phyloP scores from a whole-genome alignment of 2,888 invertebrate species.

The Drosophila mayaguana region DNA sequence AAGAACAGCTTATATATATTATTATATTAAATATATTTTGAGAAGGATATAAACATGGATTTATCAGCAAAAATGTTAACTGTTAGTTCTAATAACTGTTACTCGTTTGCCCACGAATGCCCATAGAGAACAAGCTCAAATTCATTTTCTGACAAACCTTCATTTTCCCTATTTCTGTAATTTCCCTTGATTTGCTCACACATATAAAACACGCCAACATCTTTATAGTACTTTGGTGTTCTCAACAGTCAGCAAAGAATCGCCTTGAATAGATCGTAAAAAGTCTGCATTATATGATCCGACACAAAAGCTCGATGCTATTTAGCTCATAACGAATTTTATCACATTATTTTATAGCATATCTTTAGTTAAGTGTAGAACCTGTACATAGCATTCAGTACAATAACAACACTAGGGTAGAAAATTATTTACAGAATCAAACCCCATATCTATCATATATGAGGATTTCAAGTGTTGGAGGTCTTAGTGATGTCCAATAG shows the following conservation, averaged over 20 bases:
- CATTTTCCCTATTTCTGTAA: neutral
- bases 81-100: neutral
- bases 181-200: neutral
- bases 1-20: neutral
- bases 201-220: no score
- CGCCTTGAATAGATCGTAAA: neutral
- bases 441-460: no score
- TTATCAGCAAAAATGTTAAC: neutral
- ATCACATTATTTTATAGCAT: neutral
- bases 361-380: neutral
- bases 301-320: neutral
- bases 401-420: no score
- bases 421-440: no score
- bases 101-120: no score
- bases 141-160: neutral
- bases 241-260: neutral
- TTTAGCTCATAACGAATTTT: no score
- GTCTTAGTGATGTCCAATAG: no score
- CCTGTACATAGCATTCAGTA: no score
- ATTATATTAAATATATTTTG: no score
- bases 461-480: no score
- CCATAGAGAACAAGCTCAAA: neutral
- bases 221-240: no score
- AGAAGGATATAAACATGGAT: no score
- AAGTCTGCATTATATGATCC: neutral